phyloP scores from a whole-genome alignment of 2,797 vertebrate species.

The Delichon dasypus region DNA sequence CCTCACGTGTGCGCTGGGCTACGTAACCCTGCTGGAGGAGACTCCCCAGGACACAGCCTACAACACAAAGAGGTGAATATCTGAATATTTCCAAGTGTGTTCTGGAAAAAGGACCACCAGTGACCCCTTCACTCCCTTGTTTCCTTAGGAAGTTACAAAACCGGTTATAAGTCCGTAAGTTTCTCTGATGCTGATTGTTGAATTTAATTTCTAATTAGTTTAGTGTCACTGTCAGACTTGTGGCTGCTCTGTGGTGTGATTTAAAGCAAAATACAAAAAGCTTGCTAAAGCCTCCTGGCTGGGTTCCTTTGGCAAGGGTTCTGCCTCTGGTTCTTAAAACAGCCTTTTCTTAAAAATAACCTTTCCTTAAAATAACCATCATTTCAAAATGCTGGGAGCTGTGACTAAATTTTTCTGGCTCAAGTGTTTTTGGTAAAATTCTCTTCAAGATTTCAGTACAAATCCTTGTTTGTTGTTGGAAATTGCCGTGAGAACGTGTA shows the following conservation, averaged over 20 bases:
- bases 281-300: background rate
- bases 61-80: conserved; percentile 91
- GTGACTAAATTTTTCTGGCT: background rate
- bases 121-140: background rate
- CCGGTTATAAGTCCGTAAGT: background rate
- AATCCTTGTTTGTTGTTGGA: background rate
- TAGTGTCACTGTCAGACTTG: background rate
- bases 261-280: background rate
- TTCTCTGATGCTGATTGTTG: background rate
- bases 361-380: background rate
- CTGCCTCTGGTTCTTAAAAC: background rate
- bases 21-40: conserved; percentile 95
- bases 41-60: conserved; percentile 95
- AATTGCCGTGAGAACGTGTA: background rate
- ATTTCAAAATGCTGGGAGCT: background rate
- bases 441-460: background rate
- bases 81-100: background rate
- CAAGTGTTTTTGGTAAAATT: background rate
- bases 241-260: background rate
- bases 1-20: conserved; percentile 92
- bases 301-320: background rate
- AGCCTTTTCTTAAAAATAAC: background rate
- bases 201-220: conserved; percentile 1
- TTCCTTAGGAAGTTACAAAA: background rate
- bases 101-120: background rate